Base-by-base conservation (phyloP, 2,888 invertebrate genomes). In the Xylota segnis region DNA sequence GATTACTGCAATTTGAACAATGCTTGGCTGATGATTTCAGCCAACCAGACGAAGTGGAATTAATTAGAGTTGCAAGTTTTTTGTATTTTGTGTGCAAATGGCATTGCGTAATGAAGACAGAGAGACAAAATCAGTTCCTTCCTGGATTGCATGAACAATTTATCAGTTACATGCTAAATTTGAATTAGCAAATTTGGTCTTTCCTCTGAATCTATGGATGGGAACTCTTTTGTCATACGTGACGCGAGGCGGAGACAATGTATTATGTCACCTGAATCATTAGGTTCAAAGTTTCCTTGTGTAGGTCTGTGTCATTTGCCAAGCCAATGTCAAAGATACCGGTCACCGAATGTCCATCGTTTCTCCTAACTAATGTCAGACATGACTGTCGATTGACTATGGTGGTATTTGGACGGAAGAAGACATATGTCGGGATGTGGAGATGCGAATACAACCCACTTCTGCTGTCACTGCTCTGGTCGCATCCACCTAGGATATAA, bases 1-100 rank as follows among this genome's bases (percentile, higher is more conserved):
- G 54, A 70, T 54, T n/a, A 40, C 63, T 47, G 52, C 14, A 34
- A 61, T 70, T 58, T 12, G n/a, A 56, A 71, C 45, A 63, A 27
- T 66, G 47, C 23, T 63, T 63, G 27, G 14, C 23, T 54, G 0
- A 54, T 34, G 40, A 63, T 61, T 74, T 63, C 16, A 32, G 54
- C n/a, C 0, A 45, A 43, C n/a, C n/a, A 47, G 56, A 6, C 6
- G 37, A 27, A 37, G 37, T 59, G 16, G 27, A 58, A 18, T 50
- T 68, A 68, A 76, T 68, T 68, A 45, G 16, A 32, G 12, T 32
- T 27, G 18, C 6, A 4, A 52, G 0, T 23, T 52, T 23, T 47
- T 10, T 56, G 32, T 56, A 14, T 56, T 12, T 56, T 58, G 40
- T 37, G 40, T 10, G 5, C 5, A 34, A 37, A 14, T 40, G 16